phyloP scores from a whole-genome alignment of 2,888 invertebrate genomes.

The Limnephilus rhombicus region DNA sequence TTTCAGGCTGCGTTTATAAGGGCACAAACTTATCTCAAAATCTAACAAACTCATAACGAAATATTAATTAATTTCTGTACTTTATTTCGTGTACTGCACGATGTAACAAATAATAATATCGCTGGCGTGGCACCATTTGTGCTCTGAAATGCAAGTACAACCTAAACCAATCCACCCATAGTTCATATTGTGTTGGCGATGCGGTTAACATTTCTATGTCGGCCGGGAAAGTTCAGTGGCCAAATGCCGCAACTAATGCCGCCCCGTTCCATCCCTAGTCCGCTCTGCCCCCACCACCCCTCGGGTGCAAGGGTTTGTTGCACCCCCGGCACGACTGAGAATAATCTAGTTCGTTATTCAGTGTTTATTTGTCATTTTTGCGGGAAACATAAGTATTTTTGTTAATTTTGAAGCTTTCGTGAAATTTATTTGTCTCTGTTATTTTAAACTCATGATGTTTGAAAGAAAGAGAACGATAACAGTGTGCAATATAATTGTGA shows the following conservation, averaged over 20 bases:
- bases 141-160: neutral
- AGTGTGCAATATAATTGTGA: too few species aligned
- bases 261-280: constrained; percentile 32
- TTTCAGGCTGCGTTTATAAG: neutral
- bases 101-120: neutral
- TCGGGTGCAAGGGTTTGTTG: neutral
- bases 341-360: neutral
- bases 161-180: neutral
- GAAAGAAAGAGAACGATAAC: too few species aligned
- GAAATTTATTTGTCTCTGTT: too few species aligned
- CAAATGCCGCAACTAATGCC: constrained; percentile 62
- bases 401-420: neutral
- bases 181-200: constrained; percentile 42
- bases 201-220: constrained; percentile 57
- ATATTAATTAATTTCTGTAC: neutral
- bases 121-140: constrained; percentile 21
- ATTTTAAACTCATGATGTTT: too few species aligned
- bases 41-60: too few species aligned
- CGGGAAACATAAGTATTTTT: neutral
- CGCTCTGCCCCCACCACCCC: neutral
- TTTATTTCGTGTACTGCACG: neutral
- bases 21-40: neutral
- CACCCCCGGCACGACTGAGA: neutral
- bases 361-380: neutral
- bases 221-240: constrained; percentile 59